Percentiles rank a stretch among this genome's conserved stretches.
phyloP scores from a whole-genome alignment of 2,113 vertebrate genomes.

The Suncus etruscus region DNA sequence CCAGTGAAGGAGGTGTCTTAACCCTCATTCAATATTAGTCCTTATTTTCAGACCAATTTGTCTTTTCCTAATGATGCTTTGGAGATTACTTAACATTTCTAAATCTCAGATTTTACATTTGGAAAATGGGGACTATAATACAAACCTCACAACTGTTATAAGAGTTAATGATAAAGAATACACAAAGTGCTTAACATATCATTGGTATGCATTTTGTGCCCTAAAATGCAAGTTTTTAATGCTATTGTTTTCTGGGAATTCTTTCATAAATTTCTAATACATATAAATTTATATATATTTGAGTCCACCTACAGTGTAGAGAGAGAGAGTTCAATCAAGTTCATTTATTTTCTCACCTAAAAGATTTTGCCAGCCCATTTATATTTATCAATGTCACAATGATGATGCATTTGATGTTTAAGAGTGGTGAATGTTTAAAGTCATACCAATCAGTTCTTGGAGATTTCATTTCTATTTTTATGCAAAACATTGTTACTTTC shows the following conservation, averaged over 20 bases:
- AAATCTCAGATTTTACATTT: background rate
- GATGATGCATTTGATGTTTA: slow-evolving; percentile 72
- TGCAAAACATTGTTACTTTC: slow-evolving; percentile 55
- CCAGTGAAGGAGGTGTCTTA: background rate
- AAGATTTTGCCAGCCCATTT: slow-evolving; percentile 73
- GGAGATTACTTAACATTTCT: background rate
- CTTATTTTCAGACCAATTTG: background rate
- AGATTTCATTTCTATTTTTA: slow-evolving; percentile 64
- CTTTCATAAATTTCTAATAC: slow-evolving; percentile 58
- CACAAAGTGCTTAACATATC: background rate
- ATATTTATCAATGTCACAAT: slow-evolving; percentile 72
- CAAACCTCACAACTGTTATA: background rate
- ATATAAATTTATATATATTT: slow-evolving; percentile 72
- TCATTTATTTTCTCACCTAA: slow-evolving; percentile 73
- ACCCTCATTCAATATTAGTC: background rate
- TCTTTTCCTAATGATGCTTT: background rate
- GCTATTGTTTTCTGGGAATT: slow-evolving; percentile 1
- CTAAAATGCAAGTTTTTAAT: slow-evolving; percentile 51
- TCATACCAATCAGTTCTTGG: slow-evolving; percentile 60
- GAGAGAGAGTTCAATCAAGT: slow-evolving; percentile 72
- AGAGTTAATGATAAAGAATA: slow-evolving; percentile 38
- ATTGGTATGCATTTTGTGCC: slow-evolving; percentile 16
- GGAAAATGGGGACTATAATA: slow-evolving; percentile 26
- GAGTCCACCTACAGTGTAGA: slow-evolving; percentile 58
- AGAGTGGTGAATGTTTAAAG: slow-evolving; percentile 63